Evolutionary conservation across 1,140 invertebrate genomes (phyloP).

Genomic region (Bombus polaris): DNA sequence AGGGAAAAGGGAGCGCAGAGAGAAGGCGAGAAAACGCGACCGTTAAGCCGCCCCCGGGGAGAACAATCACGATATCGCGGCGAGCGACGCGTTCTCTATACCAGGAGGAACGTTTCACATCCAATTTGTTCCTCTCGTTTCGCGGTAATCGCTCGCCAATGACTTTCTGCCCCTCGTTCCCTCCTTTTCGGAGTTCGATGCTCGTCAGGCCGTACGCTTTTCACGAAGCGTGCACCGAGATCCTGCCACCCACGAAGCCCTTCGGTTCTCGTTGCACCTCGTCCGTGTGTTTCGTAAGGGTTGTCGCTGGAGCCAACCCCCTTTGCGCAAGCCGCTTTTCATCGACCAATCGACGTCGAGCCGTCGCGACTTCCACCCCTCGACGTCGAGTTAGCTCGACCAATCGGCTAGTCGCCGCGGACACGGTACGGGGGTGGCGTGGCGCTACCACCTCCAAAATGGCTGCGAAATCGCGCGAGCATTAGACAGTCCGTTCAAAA

Average conservation of each 20-base stretch:
- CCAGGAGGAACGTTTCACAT: constrained; percentile 72
- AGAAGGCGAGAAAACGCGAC: background rate
- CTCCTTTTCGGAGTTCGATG: constrained; percentile 20
- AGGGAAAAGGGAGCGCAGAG: constrained; percentile 13
- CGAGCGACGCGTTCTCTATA: constrained; percentile 15
- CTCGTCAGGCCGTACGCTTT: constrained; percentile 5
- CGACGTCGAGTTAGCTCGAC: constrained; percentile 31
- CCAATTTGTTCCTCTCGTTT: constrained; percentile 76
- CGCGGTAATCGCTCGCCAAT: constrained; percentile 75
- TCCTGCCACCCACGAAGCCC: background rate
- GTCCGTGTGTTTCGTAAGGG: background rate
- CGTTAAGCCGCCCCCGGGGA: background rate
- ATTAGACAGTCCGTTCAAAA: constrained; percentile 79
- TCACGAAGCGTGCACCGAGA: constrained; percentile 48
- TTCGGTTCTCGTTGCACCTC: background rate
- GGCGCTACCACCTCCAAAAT: constrained; percentile 81
- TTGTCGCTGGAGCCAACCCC: constrained; percentile 31
- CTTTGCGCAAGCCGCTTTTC: constrained; percentile 32
- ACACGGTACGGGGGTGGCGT: constrained; percentile 2
- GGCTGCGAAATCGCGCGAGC: constrained; percentile 80
- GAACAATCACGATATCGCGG: constrained; percentile 45
- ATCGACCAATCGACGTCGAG: constrained; percentile 58
- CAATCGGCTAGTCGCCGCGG: constrained; percentile 27
- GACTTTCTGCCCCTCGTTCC: constrained; percentile 49
- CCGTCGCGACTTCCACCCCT: constrained; percentile 7